Percentiles rank a stretch among this genome's conserved stretches.
These are phyloP conservation scores for Mesoclemmys tuberculata DNA, from an alignment of 2,113 vertebrate genomes.

Conservation along the genomic window DNA sequence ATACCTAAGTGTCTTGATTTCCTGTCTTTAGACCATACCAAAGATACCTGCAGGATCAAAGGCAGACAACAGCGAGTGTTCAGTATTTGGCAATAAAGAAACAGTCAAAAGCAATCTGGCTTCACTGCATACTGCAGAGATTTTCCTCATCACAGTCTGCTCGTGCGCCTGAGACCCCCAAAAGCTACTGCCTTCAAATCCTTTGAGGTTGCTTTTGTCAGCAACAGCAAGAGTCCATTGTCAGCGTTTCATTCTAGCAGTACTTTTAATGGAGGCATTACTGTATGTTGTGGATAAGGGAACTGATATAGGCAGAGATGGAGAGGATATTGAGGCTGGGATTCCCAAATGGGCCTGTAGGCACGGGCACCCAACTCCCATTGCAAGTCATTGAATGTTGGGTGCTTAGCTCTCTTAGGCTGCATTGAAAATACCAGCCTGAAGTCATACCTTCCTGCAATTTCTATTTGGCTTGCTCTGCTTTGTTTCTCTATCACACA, in stretches of 20 bases:
- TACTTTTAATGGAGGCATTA: neutral
- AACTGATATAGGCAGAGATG: neutral
- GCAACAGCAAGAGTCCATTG: neutral
- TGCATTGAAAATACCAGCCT: neutral
- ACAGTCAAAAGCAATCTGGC: neutral
- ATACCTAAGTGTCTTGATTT: neutral
- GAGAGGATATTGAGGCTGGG: neutral
- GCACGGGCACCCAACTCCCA: neutral
- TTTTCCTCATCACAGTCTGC: neutral
- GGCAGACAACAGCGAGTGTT: neutral
- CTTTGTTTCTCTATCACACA: neutral
- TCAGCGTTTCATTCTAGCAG: neutral
- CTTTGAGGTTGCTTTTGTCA: neutral
- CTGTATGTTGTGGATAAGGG: neutral
- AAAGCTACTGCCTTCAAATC: neutral
- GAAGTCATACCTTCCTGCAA: neutral
- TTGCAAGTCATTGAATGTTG: neutral
- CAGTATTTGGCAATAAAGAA: accelerated
- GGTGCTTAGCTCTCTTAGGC: neutral
- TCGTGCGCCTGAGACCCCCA: neutral
- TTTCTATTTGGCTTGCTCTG: neutral
- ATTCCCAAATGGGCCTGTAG: neutral
- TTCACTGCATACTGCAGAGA: neutral
- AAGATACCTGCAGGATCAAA: neutral
- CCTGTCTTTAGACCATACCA: neutral